These are phyloP conservation scores for Rhodophaea formosa DNA, from an alignment of 2,888 invertebrate genomes.

Conservation along the genomic window DNA sequence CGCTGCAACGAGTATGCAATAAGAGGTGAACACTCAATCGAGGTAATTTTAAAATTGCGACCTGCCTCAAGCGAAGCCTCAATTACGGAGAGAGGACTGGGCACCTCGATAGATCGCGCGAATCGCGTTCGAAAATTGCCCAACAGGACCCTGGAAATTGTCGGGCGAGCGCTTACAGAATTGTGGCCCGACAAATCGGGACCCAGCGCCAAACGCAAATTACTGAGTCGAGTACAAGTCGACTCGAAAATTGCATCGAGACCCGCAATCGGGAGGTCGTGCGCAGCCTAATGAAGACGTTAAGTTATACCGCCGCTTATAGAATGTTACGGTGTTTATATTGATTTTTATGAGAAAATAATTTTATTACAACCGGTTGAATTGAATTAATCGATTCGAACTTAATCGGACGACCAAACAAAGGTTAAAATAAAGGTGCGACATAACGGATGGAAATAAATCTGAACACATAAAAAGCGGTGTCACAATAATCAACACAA, in stretches of 20 bases:
- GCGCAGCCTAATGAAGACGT: conserved; percentile 74
- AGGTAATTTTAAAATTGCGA: conserved; percentile 75
- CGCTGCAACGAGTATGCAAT: conserved; percentile 43
- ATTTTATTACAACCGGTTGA: conserved; percentile 53
- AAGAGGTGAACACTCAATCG: conserved; percentile 69
- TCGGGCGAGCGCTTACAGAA: conserved; percentile 59
- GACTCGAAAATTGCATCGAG: conserved; percentile 66
- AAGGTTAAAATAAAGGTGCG: conserved; percentile 29
- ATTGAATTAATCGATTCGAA: conserved; percentile 10
- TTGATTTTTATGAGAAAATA: conserved; percentile 74
- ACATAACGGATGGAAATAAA: conserved; percentile 55
- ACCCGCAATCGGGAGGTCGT: conserved; percentile 66
- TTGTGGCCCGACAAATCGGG: conserved; percentile 69
- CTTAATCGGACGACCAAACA: conserved; percentile 20
- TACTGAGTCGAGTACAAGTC: conserved; percentile 55
- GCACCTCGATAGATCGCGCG: conserved; percentile 58
- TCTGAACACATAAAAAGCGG: conserved; percentile 62
- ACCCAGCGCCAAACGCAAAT: conserved; percentile 62
- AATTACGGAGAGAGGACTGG: conserved; percentile 58
- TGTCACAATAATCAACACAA: conserved; percentile 73
- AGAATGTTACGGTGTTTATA: conserved; percentile 66
- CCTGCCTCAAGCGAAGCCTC: conserved; percentile 69
- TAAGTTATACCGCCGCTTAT: conserved; percentile 66
- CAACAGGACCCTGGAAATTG: conserved; percentile 65
- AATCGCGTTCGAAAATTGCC: conserved; percentile 68